Evolutionary conservation across 2,113 vertebrate species (phyloP).

Genomic region (Hyaena hyaena): DNA sequence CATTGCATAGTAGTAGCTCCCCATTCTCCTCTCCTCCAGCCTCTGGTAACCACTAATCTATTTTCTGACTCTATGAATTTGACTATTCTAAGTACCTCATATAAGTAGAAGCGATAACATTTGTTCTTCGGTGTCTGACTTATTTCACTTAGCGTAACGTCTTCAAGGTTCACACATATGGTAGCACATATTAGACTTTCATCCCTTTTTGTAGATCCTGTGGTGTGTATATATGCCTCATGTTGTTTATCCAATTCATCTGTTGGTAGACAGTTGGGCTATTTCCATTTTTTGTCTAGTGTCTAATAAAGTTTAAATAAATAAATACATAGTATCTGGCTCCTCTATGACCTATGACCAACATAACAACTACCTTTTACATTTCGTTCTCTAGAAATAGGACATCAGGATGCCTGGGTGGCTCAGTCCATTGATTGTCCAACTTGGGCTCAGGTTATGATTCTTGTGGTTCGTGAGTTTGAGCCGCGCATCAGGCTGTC

Average conservation of each 20-base stretch:
- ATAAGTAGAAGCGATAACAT: too few species aligned
- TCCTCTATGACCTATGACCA: not conserved
- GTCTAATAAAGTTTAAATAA: not conserved
- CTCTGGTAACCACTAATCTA: not conserved
- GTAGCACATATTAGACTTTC: not conserved
- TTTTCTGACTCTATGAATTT: not conserved
- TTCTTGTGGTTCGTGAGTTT: too few species aligned
- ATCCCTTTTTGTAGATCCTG: not conserved
- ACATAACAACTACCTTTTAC: not conserved
- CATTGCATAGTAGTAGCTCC: too few species aligned
- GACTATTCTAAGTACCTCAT: not conserved
- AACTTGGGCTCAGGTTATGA: too few species aligned
- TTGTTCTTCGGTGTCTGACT: not conserved
- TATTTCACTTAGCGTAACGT: not conserved
- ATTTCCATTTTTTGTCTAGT: not conserved
- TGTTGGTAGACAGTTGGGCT: not conserved
- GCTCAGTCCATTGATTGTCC: too few species aligned
- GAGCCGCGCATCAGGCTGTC: too few species aligned
- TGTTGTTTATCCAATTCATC: not conserved
- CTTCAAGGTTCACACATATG: not conserved
- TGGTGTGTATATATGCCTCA: fast-evolving
- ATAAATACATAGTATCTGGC: not conserved
- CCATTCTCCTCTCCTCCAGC: not conserved
- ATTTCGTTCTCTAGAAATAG: constrained; percentile 11
- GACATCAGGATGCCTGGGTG: not conserved